A percentile compares a stretch with the other conserved stretches of the same genome.
Conservation (phyloP, 64 coral and sea anemone species). For the Pocillopora verrucosa region DNA sequence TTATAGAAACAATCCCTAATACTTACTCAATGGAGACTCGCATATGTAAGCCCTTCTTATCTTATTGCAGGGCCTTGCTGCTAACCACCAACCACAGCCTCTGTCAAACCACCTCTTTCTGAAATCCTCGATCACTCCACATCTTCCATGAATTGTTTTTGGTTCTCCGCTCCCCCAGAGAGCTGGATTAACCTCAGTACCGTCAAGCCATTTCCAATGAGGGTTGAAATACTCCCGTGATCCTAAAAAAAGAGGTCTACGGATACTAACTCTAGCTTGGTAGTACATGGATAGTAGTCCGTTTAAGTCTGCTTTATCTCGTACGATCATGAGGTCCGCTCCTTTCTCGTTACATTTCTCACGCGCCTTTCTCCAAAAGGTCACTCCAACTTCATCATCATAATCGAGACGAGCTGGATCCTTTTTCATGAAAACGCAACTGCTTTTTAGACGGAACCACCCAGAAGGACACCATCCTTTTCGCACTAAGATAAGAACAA, state of each 20-base stretch:
- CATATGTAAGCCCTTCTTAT: not conserved
- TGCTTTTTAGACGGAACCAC: not conserved
- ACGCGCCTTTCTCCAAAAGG: not conserved
- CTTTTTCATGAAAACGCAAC: not conserved
- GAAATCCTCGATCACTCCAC: slow-evolving; percentile 6
- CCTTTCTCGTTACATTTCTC: not conserved
- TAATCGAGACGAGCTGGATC: not conserved
- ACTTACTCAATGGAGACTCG: not conserved
- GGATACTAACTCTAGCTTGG: not conserved
- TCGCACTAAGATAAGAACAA: not conserved
- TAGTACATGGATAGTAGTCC: not conserved
- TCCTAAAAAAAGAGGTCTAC: not conserved
- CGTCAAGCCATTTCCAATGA: not conserved
- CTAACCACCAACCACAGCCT: slow-evolving; percentile 10
- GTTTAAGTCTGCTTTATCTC: not conserved
- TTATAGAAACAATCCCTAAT: not conserved
- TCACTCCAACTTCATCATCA: not conserved
- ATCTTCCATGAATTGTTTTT: not conserved
- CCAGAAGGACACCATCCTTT: not conserved
- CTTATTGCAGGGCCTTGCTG: not conserved
- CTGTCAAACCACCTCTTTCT: not conserved
- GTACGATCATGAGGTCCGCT: not conserved
- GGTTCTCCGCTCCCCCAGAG: not conserved
- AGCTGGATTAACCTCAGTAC: not conserved
- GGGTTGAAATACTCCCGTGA: slow-evolving; percentile 4